Evolutionary conservation across 2,888 invertebrate species (phyloP).

Genomic region (Coleophora flavipennella): DNA sequence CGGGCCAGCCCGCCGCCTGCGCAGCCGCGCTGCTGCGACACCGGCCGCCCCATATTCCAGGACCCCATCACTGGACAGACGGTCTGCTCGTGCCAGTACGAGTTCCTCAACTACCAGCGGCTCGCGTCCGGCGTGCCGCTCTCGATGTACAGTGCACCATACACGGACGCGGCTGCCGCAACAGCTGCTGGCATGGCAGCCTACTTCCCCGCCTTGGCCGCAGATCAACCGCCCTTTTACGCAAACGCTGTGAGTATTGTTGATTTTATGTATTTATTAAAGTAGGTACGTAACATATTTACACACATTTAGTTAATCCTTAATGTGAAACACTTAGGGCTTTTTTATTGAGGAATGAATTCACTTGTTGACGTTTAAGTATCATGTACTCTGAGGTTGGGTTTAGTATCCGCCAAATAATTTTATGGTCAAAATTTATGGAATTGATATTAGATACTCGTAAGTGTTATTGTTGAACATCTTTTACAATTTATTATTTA

Average conservation of each 20-base stretch:
- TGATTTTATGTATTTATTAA: background rate
- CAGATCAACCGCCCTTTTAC: slow-evolving; percentile 90
- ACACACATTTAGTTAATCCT: too few species aligned
- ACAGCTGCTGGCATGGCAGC: slow-evolving; percentile 86
- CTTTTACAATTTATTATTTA: too few species aligned
- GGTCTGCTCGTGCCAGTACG: slow-evolving; percentile 92
- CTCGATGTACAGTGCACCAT: slow-evolving; percentile 86
- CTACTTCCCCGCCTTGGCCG: slow-evolving; percentile 87
- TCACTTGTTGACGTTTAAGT: too few species aligned
- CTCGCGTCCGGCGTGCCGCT: slow-evolving; percentile 82
- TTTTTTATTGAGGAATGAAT: too few species aligned
- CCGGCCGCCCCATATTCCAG: slow-evolving; percentile 91
- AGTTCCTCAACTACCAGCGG: slow-evolving; percentile 88
- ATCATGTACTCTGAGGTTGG: too few species aligned
- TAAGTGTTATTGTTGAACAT: too few species aligned
- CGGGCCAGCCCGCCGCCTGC: slow-evolving; percentile 69
- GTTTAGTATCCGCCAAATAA: too few species aligned
- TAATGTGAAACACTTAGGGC: too few species aligned
- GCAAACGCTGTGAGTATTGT: slow-evolving; percentile 82
- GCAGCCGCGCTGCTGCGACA: slow-evolving; percentile 88
- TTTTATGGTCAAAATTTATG: too few species aligned
- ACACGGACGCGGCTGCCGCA: slow-evolving; percentile 79
- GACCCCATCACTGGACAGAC: slow-evolving; percentile 92
- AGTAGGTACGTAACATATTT: too few species aligned
- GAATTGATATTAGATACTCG: too few species aligned